Evolutionary conservation across 2,888 invertebrate genomes (phyloP).

Genomic region (Ferdinandea cuprea): DNA sequence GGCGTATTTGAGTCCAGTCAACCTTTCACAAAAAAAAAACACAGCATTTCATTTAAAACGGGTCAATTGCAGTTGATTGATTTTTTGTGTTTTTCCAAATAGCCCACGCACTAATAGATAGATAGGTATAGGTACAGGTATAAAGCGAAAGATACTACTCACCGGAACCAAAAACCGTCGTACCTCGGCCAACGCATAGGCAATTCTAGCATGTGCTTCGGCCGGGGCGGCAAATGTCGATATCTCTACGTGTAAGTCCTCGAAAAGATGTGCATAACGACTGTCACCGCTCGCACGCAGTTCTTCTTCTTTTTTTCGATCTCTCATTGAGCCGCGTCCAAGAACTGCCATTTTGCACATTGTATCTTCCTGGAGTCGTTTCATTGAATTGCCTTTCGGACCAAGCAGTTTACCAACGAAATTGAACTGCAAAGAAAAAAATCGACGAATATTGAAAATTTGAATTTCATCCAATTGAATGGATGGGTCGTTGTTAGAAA

Average conservation of each 20-base stretch:
- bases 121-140: neutral
- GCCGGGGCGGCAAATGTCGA: slow-evolving; percentile 95
- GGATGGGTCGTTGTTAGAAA: slow-evolving; percentile 11
- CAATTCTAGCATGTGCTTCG: slow-evolving; percentile 94
- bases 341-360: slow-evolving; percentile 98
- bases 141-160: slow-evolving; percentile 75
- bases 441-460: slow-evolving; percentile 67
- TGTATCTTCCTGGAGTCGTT: slow-evolving; percentile 95
- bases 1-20: neutral
- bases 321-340: slow-evolving; percentile 96
- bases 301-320: slow-evolving; percentile 97
- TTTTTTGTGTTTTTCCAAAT: slow-evolving; percentile 33
- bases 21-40: slow-evolving; percentile 2
- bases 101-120: slow-evolving; percentile 31
- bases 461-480: slow-evolving; percentile 21
- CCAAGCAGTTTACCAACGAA: slow-evolving; percentile 97
- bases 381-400: slow-evolving; percentile 96
- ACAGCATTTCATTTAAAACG: slow-evolving; percentile 6
- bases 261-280: slow-evolving; percentile 95
- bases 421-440: slow-evolving; percentile 93
- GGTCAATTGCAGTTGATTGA: slow-evolving; percentile 43
- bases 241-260: slow-evolving; percentile 96
- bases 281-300: slow-evolving; percentile 94
- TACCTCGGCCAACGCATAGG: slow-evolving; percentile 91
- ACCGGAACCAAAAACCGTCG: slow-evolving; percentile 92